Percentiles rank a stretch among this genome's conserved stretches.
Conservation (phyloP, 2,888 invertebrate genomes). For the Agriopis leucophaearia region DNA sequence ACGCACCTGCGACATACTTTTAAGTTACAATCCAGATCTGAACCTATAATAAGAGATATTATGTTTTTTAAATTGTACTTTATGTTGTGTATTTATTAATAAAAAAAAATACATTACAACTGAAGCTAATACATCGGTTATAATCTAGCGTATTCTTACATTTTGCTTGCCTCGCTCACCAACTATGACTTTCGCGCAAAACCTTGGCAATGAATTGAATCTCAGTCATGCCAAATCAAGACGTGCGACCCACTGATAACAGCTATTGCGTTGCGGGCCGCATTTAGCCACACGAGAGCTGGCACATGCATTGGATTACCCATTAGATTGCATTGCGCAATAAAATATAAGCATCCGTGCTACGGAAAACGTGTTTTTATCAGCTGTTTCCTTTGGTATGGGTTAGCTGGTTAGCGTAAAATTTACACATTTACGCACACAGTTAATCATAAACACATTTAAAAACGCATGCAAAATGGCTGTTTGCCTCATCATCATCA, state of each 20-base stretch:
- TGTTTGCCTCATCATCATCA: too few relatives aligned
- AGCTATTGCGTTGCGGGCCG: slow-evolving; percentile 15
- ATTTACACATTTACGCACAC: too few relatives aligned
- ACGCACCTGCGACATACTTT: too few relatives aligned
- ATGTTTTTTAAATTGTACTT: too few relatives aligned
- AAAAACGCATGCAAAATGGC: too few relatives aligned
- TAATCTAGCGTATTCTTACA: neutral
- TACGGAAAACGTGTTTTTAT: slow-evolving; percentile 9
- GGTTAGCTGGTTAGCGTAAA: neutral
- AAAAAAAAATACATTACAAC: too few relatives aligned
- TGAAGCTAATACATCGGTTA: too few relatives aligned
- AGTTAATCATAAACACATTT: too few relatives aligned
- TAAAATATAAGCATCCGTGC: slow-evolving; percentile 17
- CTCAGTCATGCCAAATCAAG: slow-evolving; percentile 1
- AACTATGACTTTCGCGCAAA: neutral
- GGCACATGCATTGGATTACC: slow-evolving; percentile 14
- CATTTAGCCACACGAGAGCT: slow-evolving; percentile 25
- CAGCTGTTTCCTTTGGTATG: slow-evolving; percentile 3
- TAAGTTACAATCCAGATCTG: too few relatives aligned
- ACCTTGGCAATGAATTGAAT: slow-evolving; percentile 11
- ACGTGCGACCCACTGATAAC: slow-evolving; percentile 7
- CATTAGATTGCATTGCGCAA: slow-evolving; percentile 28
- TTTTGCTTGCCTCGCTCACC: neutral
- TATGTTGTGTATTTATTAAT: too few relatives aligned
- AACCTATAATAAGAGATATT: too few relatives aligned